These are phyloP conservation scores for Thymallus thymallus DNA, from an alignment of 2,113 vertebrate species.

Conservation along the genomic window DNA sequence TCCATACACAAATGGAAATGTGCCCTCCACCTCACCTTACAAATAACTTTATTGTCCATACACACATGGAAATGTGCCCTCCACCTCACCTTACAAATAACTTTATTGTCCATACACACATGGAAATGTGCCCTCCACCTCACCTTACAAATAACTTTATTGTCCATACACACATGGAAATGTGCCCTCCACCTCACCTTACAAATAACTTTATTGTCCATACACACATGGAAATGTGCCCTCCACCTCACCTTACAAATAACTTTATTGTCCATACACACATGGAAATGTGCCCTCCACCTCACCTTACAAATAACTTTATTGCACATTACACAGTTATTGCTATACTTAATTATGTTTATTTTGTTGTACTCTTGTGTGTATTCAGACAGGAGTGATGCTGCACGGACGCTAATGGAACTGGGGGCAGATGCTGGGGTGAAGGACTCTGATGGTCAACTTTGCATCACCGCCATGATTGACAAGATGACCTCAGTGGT, in stretches of 20 bases:
- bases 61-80: not conserved
- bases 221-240: not conserved
- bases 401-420: constrained; percentile 58
- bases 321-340: no score
- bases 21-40: no score
- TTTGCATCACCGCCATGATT: constrained; percentile 72
- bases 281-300: not conserved
- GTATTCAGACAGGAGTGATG: constrained; percentile 59
- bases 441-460: constrained; percentile 65
- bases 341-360: not conserved
- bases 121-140: not conserved
- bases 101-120: not conserved
- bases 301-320: no score
- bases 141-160: no score
- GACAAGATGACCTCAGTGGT: constrained; percentile 66
- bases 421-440: constrained; percentile 61
- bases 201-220: no score
- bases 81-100: no score
- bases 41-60: no score
- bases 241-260: no score
- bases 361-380: constrained; percentile 13
- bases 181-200: no score
- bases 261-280: not conserved
- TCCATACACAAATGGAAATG: not conserved
- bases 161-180: not conserved